phyloP scores from a whole-genome alignment of 2,113 vertebrate genomes.

The Lepidothrix coronata region DNA sequence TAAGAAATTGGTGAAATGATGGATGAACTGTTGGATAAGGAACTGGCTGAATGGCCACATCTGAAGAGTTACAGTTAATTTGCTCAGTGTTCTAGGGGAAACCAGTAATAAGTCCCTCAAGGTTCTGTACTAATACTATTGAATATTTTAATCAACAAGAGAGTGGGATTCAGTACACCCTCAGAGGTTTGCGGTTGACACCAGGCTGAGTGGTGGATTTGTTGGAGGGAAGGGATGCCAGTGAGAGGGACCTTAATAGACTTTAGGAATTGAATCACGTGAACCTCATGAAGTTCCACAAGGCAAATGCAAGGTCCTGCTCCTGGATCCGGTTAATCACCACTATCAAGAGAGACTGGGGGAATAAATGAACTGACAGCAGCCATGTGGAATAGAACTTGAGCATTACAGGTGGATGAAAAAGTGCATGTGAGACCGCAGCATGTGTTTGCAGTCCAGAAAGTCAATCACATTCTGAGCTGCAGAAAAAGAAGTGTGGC shows the following conservation, averaged over 20 bases:
- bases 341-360: background rate
- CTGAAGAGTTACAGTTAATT: background rate
- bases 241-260: background rate
- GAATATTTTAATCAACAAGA: background rate
- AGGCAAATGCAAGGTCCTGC: background rate
- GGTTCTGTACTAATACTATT: background rate
- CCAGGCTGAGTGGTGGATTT: background rate
- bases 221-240: background rate
- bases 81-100: background rate
- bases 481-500: rapidly evolving
- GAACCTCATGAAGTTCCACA: background rate
- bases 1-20: background rate
- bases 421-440: background rate
- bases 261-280: background rate
- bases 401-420: background rate
- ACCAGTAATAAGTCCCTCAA: background rate
- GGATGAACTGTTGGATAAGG: background rate
- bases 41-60: background rate
- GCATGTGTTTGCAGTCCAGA: background rate
- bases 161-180: too few species aligned
- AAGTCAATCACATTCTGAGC: background rate
- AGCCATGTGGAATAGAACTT: background rate
- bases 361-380: background rate
- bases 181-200: background rate
- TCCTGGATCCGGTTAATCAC: background rate